Base-by-base conservation (phyloP, 2,113 vertebrate species). In the Microcebus murinus region DNA sequence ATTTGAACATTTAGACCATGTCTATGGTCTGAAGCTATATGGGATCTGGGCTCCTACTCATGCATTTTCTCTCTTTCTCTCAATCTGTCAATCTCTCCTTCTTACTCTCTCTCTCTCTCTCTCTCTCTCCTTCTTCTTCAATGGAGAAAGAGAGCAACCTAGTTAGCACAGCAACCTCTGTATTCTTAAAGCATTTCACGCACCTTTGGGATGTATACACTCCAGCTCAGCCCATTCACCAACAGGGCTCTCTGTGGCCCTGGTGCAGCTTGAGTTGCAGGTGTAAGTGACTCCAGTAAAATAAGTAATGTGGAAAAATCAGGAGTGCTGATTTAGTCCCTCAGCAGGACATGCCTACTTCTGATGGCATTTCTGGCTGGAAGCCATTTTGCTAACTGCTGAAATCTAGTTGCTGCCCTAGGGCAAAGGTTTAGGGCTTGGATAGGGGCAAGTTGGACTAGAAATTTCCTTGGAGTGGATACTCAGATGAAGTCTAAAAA, bases 401-500 rank as follows among this genome's bases (percentile, higher is more conserved):
- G 21, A 50, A 74, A 91, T 94, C 68, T 67, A 65, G 29, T 36
- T 36, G 6, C 1, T 83, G 8, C 31, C 82, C 5, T 21, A 45
- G n/a, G 29, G 3, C 25, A 67, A 25, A 12, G 12, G 59, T 12
- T 39, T 48, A 50, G 50, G 2, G 15, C 57, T 82, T 57, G 48
- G n/a, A 76, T 34, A 93, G 1, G 52, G 55, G 27, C 50, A 84
- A 31, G 52, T 10, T 23, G 76, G 45, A 82, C 31, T 4, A 48
- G 1, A 0, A 25, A 63, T 59, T 85, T 68, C 23, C 25, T 52
- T 39, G 9, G 67, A 34, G 20, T 55, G 2, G 39, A 50, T 71
- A 45, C 4, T 85, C 20, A n/a, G 31, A 96, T 52, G 25, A 70
- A 34, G 55, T 61, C 79, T 86, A 42, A 84, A 63, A 86, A 34